Conservation (phyloP, 1,140 invertebrate species). For the Habropoda laboriosa region DNA sequence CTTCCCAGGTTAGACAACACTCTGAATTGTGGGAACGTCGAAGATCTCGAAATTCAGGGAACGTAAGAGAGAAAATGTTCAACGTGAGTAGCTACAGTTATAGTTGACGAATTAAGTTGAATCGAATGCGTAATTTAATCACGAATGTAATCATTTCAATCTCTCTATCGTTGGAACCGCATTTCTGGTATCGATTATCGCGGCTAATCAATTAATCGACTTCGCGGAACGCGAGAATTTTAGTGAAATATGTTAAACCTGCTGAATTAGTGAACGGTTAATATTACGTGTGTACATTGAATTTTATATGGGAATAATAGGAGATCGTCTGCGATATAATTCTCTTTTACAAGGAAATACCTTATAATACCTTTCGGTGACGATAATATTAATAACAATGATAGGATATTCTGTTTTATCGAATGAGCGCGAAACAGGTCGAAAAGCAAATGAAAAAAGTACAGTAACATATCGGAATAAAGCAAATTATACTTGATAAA, state of each 20-base stretch:
- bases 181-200: neutral
- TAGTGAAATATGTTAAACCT: neutral
- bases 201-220: neutral
- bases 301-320: neutral
- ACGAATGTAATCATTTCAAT: neutral
- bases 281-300: neutral
- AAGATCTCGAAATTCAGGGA: neutral
- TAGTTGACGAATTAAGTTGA: neutral
- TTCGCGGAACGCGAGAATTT: neutral
- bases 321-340: no score
- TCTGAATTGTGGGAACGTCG: neutral
- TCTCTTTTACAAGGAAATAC: no score
- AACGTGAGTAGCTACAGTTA: neutral
- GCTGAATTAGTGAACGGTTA: no score
- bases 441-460: neutral
- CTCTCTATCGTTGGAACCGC: neutral
- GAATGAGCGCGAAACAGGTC: fast-evolving
- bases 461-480: no score
- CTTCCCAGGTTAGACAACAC: neutral
- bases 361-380: no score
- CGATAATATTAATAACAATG: neutral
- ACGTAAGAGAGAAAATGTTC: no score
- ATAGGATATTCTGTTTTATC: neutral
- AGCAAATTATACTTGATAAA: no score
- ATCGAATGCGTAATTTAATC: neutral